Evolutionary conservation across 2,113 vertebrate species (phyloP), one percentile per base, ranked within the genome.

Genomic region (Corythoichthys intestinalis): DNA sequence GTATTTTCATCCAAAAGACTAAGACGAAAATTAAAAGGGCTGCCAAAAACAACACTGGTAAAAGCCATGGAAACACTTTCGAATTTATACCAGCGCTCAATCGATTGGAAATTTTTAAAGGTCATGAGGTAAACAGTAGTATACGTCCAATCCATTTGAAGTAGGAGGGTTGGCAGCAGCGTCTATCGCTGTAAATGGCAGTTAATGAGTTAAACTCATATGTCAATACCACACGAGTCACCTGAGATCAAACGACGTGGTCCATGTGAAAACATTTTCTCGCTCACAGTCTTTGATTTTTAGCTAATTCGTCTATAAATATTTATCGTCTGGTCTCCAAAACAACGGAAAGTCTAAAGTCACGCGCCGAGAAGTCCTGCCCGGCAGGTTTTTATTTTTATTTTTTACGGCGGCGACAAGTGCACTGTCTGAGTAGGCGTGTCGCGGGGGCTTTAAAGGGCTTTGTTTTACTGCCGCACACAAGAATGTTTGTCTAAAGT

Each of bases 391-490:
- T 56, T 34, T 56, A 28, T 34, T 28, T 54, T 65, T 65, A 1
- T 65, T 58, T 76, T 77, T 78, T 52, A 79, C 63, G 39, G 78
- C 78, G 67, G 66, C 70, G 61, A 70, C 87, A 86, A 89, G 86
- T 89, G 84, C 78, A 78, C 65, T 46, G 84, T 85, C 81, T 82
- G 73, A 57, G 73, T 69, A 79, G 79, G 80, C 57, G 75, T 74
- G n/a, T 37, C 38, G 48, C 58, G 0, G 67, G 77, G 78, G 83
- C 87, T 87, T 86, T 76, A 86, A 83, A 87, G 83, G 62, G 35
- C 50, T 46, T 11, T 6, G 35, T 79, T 89, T 85, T 86, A 85
- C 75, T 47, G 47, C 72, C 54, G 1, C 69, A 80, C 70, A 44
- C 77, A 82, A 77, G 70, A 87, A 85, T 83, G 80, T 66, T 75